phyloP scores from a whole-genome alignment of 2,797 vertebrate species.

The Protosalanx chinensis region DNA sequence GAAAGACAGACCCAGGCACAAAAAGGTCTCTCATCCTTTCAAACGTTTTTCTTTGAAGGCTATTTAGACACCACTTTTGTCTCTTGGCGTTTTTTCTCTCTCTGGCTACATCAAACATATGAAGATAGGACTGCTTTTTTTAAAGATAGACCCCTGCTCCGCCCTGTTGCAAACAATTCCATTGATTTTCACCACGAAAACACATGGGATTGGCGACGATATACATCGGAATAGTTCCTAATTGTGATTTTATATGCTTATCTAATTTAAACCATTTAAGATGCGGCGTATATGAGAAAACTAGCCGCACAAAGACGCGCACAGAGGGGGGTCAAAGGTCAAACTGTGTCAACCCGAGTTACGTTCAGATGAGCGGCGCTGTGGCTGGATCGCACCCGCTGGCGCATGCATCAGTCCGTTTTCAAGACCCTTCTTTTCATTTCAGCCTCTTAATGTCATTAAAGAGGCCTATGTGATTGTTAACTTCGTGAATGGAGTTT shows the following conservation, averaged over 20 bases:
- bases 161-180: slow-evolving; percentile 1
- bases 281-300: slow-evolving; percentile 51
- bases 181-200: neutral
- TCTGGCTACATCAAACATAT: slow-evolving; percentile 57
- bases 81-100: slow-evolving; percentile 44
- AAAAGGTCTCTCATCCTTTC: slow-evolving; percentile 48
- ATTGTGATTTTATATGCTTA: slow-evolving; percentile 1
- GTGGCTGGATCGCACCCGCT: slow-evolving; percentile 56
- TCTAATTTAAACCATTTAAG: slow-evolving; percentile 46
- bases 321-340: slow-evolving; percentile 65
- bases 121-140: slow-evolving; percentile 50
- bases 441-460: slow-evolving; percentile 63
- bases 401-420: slow-evolving; percentile 52
- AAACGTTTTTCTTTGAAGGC: slow-evolving; percentile 63
- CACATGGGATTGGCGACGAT: neutral
- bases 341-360: slow-evolving; percentile 80
- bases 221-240: neutral
- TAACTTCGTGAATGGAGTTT: slow-evolving; percentile 58
- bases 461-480: slow-evolving; percentile 61
- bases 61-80: slow-evolving; percentile 60
- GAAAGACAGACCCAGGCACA: slow-evolving; percentile 50
- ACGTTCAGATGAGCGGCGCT: slow-evolving; percentile 71
- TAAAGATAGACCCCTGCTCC: slow-evolving; percentile 22
- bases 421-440: slow-evolving; percentile 51
- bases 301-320: slow-evolving; percentile 57